These are phyloP conservation scores for Acromyrmex echinatior DNA, from an alignment of 1,140 invertebrate species.

Conservation along the genomic window DNA sequence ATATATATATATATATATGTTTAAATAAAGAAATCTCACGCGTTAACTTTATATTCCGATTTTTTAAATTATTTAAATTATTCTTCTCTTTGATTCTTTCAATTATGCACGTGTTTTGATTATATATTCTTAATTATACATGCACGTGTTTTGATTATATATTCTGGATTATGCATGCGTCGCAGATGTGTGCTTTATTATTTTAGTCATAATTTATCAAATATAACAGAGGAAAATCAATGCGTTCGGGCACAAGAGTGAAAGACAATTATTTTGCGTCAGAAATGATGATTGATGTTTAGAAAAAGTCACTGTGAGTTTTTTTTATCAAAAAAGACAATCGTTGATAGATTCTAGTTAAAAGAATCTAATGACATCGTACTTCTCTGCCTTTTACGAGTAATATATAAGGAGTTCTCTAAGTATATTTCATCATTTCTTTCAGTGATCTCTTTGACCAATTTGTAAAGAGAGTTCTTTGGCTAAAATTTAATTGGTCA, in stretches of 20 bases:
- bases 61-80: background rate
- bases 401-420: conserved; percentile 32
- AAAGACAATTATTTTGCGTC: conserved; percentile 8
- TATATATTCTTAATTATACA: background rate
- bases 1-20: background rate
- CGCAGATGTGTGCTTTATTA: conserved; percentile 13
- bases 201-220: conserved; percentile 38
- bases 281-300: conserved; percentile 60
- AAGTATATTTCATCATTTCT: background rate
- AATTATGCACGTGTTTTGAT: background rate
- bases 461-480: background rate
- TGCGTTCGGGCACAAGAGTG: background rate
- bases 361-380: conserved; percentile 40
- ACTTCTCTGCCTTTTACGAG: conserved; percentile 27
- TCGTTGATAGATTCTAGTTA: conserved; percentile 49
- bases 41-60: background rate
- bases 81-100: background rate
- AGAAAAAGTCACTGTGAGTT: conserved; percentile 34
- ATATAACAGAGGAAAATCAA: conserved; percentile 23
- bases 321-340: conserved; percentile 13
- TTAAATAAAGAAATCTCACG: background rate
- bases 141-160: background rate
- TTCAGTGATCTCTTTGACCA: conserved; percentile 1
- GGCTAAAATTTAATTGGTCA: background rate
- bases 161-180: background rate